These are phyloP conservation scores for Aporophyla lueneburgensis DNA, from an alignment of 2,888 invertebrate species.

Conservation along the genomic window DNA sequence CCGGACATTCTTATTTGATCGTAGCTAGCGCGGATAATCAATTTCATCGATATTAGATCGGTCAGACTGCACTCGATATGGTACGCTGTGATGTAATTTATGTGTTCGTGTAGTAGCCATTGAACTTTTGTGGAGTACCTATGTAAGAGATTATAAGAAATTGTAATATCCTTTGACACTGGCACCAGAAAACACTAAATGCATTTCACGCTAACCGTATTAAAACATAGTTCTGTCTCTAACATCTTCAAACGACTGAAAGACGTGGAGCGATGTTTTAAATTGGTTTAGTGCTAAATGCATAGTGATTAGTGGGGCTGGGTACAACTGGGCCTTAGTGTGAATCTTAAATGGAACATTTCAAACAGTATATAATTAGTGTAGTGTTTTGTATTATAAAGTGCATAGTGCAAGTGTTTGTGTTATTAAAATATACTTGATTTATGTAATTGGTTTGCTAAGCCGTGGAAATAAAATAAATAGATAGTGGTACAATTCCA, in stretches of 20 bases:
- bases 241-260: not conserved
- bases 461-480: too few relatives aligned
- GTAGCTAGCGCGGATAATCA: slow-evolving; percentile 27
- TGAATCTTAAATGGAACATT: not conserved
- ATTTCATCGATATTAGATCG: slow-evolving; percentile 31
- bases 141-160: not conserved
- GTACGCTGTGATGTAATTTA: slow-evolving; percentile 19
- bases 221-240: not conserved
- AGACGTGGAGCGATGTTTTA: not conserved
- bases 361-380: not conserved
- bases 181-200: not conserved
- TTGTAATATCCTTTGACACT: not conserved
- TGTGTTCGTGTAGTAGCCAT: not conserved
- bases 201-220: not conserved
- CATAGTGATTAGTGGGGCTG: not conserved
- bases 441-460: too few relatives aligned
- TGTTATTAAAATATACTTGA: too few relatives aligned
- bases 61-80: slow-evolving; percentile 1
- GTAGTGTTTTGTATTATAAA: not conserved
- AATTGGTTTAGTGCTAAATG: not conserved
- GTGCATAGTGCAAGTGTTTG: not conserved
- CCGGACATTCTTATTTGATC: slow-evolving; percentile 5
- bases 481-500: not conserved
- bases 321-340: not conserved
- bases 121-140: not conserved